Conservation (phyloP, 2,797 vertebrate species). For the Anguilla pacifica region DNA sequence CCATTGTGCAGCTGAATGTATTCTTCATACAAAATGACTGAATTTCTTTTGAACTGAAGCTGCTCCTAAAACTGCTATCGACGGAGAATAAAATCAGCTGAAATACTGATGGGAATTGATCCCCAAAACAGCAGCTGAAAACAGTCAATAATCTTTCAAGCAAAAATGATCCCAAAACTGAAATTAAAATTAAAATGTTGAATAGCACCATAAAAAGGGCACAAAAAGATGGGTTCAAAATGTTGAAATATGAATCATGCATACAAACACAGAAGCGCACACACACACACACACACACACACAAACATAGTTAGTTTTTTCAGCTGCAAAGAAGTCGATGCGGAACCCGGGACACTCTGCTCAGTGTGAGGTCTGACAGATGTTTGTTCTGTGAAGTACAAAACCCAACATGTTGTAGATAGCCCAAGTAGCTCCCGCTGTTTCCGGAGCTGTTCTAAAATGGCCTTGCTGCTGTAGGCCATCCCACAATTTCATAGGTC, state of each 20-base stretch:
- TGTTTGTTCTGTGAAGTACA: not conserved
- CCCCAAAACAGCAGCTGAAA: not conserved
- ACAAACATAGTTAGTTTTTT: not conserved
- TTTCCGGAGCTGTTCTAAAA: not conserved
- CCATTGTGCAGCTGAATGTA: not conserved
- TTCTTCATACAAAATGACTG: not conserved
- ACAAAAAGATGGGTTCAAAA: not conserved
- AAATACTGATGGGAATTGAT: slow-evolving; percentile 2
- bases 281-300: not conserved
- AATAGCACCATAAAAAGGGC: not conserved
- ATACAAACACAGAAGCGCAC: not conserved
- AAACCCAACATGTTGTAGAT: not conserved
- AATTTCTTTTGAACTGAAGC: not conserved
- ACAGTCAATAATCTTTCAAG: not conserved
- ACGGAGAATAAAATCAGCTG: not conserved
- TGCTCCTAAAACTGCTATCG: not conserved
- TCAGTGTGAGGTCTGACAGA: not conserved
- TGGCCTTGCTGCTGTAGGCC: not conserved
- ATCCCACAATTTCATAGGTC: not conserved
- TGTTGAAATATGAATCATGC: not conserved
- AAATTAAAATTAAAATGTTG: not conserved
- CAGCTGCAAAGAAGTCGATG: not conserved
- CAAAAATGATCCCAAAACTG: not conserved
- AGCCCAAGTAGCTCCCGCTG: not conserved
- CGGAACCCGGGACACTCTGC: not conserved